These are phyloP conservation scores for Ceyx melanurus DNA, from an alignment of 2,113 vertebrate species.

Conservation along the genomic window DNA sequence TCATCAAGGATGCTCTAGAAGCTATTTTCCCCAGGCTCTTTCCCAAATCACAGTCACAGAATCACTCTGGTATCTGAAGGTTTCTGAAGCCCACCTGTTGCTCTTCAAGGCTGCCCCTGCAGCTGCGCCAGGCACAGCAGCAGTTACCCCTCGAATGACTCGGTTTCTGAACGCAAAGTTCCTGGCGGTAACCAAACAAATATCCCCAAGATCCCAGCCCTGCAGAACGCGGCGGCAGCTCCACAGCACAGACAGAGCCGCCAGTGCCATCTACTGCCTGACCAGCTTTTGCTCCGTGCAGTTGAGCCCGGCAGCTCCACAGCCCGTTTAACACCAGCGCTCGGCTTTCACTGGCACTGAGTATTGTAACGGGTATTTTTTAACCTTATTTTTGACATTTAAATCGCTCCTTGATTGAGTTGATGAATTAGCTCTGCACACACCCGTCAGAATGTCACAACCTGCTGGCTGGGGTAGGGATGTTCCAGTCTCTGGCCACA, in stretches of 20 bases:
- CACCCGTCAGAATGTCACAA: fast-evolving
- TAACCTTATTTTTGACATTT: background rate
- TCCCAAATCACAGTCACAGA: background rate
- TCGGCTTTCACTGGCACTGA: fast-evolving
- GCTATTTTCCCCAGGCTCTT: background rate
- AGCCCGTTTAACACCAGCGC: fast-evolving
- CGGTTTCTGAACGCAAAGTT: background rate
- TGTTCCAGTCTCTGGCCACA: no score
- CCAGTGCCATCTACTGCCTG: background rate
- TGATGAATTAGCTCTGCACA: background rate
- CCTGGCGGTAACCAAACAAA: fast-evolving
- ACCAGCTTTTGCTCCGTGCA: fast-evolving
- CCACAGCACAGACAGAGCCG: fast-evolving
- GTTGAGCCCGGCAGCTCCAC: background rate
- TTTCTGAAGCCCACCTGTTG: background rate
- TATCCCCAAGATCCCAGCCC: fast-evolving
- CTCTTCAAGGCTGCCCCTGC: background rate
- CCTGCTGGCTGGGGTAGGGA: no score
- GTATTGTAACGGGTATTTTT: fast-evolving
- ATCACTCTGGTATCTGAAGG: no score
- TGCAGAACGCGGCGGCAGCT: background rate
- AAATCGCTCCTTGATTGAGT: background rate
- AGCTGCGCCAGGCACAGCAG: background rate
- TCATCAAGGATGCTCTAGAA: background rate
- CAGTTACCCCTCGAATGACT: fast-evolving